phyloP scores from a whole-genome alignment of 2,888 invertebrate species.

The Leptinotarsa peninsularis region DNA sequence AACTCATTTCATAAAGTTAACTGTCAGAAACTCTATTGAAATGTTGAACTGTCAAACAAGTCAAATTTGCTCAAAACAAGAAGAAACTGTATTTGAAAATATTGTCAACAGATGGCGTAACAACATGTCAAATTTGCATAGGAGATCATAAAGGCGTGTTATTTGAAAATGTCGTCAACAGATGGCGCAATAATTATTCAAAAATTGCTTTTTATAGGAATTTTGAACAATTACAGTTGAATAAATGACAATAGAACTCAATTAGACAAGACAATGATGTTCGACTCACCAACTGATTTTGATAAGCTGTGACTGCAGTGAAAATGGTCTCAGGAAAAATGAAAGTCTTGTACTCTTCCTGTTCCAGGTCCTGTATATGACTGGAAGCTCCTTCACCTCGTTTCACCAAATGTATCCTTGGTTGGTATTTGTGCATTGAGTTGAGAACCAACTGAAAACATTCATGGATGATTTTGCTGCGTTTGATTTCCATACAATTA shows the following conservation, averaged over 20 bases:
- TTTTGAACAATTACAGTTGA: no score
- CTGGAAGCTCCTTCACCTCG: conserved; percentile 73
- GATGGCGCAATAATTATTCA: no score
- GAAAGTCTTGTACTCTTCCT: conserved; percentile 82
- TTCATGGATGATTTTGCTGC: no score
- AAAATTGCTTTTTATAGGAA: no score
- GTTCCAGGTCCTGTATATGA: conserved; percentile 75
- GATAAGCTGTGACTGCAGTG: conserved; percentile 89
- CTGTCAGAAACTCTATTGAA: background rate
- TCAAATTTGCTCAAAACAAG: background rate
- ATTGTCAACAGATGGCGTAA: no score
- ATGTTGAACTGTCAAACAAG: background rate
- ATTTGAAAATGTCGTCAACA: no score
- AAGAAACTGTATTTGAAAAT: no score
- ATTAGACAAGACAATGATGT: no score
- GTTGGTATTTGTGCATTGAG: conserved; percentile 89
- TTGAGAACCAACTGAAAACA: conserved; percentile 80
- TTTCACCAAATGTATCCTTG: conserved; percentile 81
- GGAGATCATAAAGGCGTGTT: no score
- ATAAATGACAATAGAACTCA: no score
- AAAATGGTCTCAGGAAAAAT: conserved; percentile 86
- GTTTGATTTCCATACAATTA: background rate
- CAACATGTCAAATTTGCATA: no score
- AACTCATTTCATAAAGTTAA: conserved; percentile 3
- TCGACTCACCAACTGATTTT: conserved; percentile 81